Evolutionary conservation across 2,888 invertebrate genomes (phyloP).

Genomic region (Drosophila neonasuta): DNA sequence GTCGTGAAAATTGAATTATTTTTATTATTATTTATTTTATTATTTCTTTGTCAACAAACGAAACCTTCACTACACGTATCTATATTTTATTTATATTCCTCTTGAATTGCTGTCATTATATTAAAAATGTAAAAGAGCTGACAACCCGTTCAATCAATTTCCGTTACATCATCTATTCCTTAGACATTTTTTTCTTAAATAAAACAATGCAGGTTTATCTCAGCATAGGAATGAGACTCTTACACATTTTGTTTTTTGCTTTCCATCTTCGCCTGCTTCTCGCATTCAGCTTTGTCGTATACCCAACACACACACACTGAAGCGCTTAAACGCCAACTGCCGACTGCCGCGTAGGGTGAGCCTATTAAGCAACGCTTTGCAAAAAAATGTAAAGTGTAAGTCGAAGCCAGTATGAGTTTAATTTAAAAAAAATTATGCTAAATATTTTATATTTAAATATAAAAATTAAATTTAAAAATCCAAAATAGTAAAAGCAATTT

Average conservation of each 20-base stretch:
- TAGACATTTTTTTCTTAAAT: slow-evolving; percentile 37
- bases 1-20: too few relatives aligned
- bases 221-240: slow-evolving; percentile 59
- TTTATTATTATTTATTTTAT: too few relatives aligned
- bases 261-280: slow-evolving; percentile 23
- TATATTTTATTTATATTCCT: too few relatives aligned
- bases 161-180: slow-evolving; percentile 46
- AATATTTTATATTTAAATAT: too few relatives aligned
- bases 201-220: slow-evolving; percentile 75
- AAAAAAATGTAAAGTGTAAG: not conserved
- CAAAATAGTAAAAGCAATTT: too few relatives aligned
- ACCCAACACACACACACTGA: slow-evolving; percentile 43
- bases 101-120: not conserved
- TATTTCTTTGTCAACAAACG: too few relatives aligned
- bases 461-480: too few relatives aligned
- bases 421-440: too few relatives aligned
- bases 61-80: too few relatives aligned
- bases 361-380: slow-evolving; percentile 1
- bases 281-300: slow-evolving; percentile 64
- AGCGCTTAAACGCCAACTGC: slow-evolving; percentile 35
- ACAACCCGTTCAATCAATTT: slow-evolving; percentile 54
- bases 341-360: slow-evolving; percentile 40
- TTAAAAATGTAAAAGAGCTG: slow-evolving; percentile 31
- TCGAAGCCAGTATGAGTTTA: too few relatives aligned
- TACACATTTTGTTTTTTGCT: slow-evolving; percentile 71